Base-by-base conservation (phyloP, 1,140 invertebrate genomes). In the Stratiolaelaps scimitus region DNA sequence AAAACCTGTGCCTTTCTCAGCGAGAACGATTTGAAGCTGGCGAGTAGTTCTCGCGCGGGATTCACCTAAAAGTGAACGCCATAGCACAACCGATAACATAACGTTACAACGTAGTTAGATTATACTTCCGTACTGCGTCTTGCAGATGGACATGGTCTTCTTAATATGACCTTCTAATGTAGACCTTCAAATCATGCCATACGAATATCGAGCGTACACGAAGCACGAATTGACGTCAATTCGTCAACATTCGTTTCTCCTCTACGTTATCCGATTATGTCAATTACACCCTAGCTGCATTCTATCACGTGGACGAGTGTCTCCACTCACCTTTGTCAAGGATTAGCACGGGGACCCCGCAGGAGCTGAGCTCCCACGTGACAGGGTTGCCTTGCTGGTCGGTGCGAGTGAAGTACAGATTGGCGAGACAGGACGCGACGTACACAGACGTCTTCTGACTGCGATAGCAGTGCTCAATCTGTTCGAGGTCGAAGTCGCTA, bases 1-100 rank as follows among this genome's bases (percentile, higher is more conserved):
- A 73, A 91, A 89, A 53, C 86, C 87, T 1, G 87, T 87, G 1
- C 87, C 87, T 56, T 85, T 80, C 75, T 91, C 88, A 0, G 87
- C 87, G 19, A 91, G 72, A 1, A 87, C 78, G 26, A 91, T 81
- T 67, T 85, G 83, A 5, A 91, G 83, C 29, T 82, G 81, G 28
- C 86, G 77, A 71, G 85, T 83, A 48, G 82, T 79, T 47, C 87
- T 75, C 7, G 86, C 83, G 65, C 81, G 76, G 0, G 85, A 83
- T 68, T 84, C 83, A 0, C 86, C 53, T 60, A 23, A 4, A 15
- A 23, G 10, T 19, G 17, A 60, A 6, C 15, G 23, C 13, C 28
- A 20, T 4, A 43, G 75, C 72, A 0, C 74, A n/a, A n/a, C 34
- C 34, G 10, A 10, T 6, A 40, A 40, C 5, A 40, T 40, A 40